Base-by-base conservation (phyloP, 2,888 invertebrate species). In the Drosophila basisetae region DNA sequence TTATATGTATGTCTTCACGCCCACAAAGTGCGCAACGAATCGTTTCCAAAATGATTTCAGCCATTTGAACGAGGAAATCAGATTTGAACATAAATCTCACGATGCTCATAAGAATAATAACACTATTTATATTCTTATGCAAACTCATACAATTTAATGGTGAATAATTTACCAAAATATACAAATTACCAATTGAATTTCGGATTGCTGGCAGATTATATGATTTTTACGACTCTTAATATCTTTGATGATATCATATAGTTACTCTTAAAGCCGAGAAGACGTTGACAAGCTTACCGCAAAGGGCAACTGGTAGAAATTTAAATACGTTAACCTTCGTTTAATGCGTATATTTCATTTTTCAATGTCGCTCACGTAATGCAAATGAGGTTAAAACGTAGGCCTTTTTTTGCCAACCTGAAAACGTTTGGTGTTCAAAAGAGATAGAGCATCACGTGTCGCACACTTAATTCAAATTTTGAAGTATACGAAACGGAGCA, bases 291-390 rank as follows among this genome's bases (percentile, higher is more conserved):
- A 60, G 49, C 28, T 49, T 49, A 60, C 33, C 33, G 49, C 37
- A 52, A 60, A 37, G 30, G 54, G 49, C 49, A 31, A 25, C 25
- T 49, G 6, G 33, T 41, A 61, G 41, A 70, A 50, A 68, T 76
- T 58, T 37, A 49, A 83, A 73, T 70, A 69, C 54, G 47, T 63
- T 55, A 67, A 73, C 79, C 76, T 76, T 84, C 76, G 56, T 54
- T 58, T 59, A 69, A 78, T 71, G 78, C 62, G 68, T 81, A 13
- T 28, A 50, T 54, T 52, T 65, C 58, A 67, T 28, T 68, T 84
- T 76, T 76, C 80, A 84, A 86, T 89, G 84, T 87, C 84, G 76
- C 73, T 69, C 87, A 83, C 84, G 82, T 89, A 83, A 64, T 66
- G 39, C 66, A 55, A 72, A 54, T 56, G 56, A 37, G 70, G 10